Evolutionary conservation across 1,140 invertebrate species (phyloP).

Genomic region (Reticulitermes speratus): DNA sequence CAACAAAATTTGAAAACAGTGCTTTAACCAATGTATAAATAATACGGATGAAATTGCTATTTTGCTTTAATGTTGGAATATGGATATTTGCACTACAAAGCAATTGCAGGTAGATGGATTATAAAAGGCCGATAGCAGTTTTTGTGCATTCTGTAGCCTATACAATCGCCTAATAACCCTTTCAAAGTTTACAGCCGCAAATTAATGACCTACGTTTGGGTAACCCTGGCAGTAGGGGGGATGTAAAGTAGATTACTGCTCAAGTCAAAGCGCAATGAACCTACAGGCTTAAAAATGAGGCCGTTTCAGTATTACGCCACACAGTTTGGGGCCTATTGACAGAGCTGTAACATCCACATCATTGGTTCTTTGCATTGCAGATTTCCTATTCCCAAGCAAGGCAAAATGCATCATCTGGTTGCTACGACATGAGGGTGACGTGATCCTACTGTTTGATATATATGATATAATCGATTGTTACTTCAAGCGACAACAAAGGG

Average conservation of each 20-base stretch:
- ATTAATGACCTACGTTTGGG: neutral
- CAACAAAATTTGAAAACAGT: too few relatives aligned
- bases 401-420: conserved; percentile 6
- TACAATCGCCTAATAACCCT: too few relatives aligned
- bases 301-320: conserved; percentile 5
- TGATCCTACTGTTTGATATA: neutral
- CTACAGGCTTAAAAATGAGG: neutral
- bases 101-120: neutral
- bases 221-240: neutral
- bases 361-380: neutral
- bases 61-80: neutral
- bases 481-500: neutral
- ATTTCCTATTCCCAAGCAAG: neutral
- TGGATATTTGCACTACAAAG: neutral
- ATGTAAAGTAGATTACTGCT: neutral
- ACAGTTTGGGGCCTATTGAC: neutral
- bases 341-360: neutral
- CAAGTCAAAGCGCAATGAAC: neutral
- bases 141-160: too few relatives aligned
- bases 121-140: neutral
- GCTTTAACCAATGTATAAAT: too few relatives aligned
- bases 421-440: neutral
- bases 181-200: neutral
- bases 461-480: neutral
- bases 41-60: neutral